A percentile compares a stretch with the other conserved stretches of the same genome.
Conservation (phyloP, 2,797 vertebrate genomes). For the Sebastes glaucus region DNA sequence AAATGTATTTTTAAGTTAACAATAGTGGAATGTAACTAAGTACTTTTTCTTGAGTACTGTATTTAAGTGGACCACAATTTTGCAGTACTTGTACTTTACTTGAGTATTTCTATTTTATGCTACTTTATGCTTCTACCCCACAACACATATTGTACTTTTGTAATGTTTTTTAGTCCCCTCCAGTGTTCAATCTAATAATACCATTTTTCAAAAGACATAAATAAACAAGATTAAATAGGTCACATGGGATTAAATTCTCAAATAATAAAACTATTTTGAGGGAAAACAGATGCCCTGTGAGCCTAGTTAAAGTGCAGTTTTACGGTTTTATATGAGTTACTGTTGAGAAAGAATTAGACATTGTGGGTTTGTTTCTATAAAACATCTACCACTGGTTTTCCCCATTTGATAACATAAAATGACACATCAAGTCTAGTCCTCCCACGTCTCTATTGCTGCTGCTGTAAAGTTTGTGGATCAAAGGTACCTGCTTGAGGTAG, state of each 20-base stretch:
- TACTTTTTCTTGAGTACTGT: no score
- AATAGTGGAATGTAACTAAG: no score
- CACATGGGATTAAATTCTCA: background rate
- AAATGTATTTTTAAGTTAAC: no score
- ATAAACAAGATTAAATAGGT: background rate
- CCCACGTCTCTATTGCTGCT: background rate
- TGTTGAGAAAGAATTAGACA: background rate
- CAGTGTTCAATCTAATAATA: background rate
- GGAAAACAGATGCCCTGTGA: background rate
- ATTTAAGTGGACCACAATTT: fast-evolving
- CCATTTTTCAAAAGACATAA: background rate
- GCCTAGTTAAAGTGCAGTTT: background rate
- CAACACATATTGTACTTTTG: no score
- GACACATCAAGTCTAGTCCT: background rate
- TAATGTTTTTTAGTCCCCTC: background rate
- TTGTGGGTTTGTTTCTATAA: background rate
- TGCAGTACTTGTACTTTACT: no score
- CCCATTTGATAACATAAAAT: background rate
- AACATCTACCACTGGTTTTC: background rate
- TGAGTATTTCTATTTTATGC: no score
- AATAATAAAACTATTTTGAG: background rate
- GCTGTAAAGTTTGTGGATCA: constrained; percentile 15
- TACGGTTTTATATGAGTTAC: background rate
- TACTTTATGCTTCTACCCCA: no score
- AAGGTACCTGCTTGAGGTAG: constrained; percentile 91